Evolutionary conservation across 2,888 invertebrate species (phyloP).

Genomic region (Malthinus seriepunctatus): DNA sequence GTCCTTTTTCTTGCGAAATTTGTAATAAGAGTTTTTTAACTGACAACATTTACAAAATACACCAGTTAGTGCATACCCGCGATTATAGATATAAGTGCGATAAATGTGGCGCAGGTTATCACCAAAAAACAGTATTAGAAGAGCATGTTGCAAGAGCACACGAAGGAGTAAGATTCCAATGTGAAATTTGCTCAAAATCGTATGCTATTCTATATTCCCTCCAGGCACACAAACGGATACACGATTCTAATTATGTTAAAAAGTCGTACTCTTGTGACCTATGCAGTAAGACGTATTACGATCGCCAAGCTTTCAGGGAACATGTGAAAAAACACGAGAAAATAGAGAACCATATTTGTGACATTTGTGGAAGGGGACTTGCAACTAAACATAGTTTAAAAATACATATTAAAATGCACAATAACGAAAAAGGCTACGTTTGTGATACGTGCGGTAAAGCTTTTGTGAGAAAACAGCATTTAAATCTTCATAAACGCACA

Average conservation of each 20-base stretch:
- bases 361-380: slow-evolving; percentile 56
- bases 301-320: slow-evolving; percentile 38
- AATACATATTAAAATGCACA: slow-evolving; percentile 59
- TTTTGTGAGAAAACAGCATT: too few species aligned
- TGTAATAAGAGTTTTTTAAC: too few species aligned
- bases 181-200: slow-evolving; percentile 51
- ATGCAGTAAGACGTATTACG: slow-evolving; percentile 28
- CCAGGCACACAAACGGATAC: slow-evolving; percentile 25
- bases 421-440: slow-evolving; percentile 58
- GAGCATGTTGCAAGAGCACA: slow-evolving; percentile 32
- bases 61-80: too few species aligned
- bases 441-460: slow-evolving; percentile 52
- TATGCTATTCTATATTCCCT: slow-evolving; percentile 48
- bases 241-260: slow-evolving; percentile 26
- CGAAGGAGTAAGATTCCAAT: slow-evolving; percentile 33
- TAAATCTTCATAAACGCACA: too few species aligned
- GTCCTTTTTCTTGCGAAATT: too few species aligned
- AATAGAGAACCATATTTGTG: slow-evolving; percentile 43
- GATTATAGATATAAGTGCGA: too few species aligned
- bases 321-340: slow-evolving; percentile 50
- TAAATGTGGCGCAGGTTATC: too few species aligned
- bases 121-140: too few species aligned
- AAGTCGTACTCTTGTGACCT: slow-evolving; percentile 22
- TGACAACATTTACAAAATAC: too few species aligned
- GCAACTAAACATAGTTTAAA: slow-evolving; percentile 52